Base-by-base conservation (phyloP, 2,797 vertebrate species). In the Xyrichtys novacula region DNA sequence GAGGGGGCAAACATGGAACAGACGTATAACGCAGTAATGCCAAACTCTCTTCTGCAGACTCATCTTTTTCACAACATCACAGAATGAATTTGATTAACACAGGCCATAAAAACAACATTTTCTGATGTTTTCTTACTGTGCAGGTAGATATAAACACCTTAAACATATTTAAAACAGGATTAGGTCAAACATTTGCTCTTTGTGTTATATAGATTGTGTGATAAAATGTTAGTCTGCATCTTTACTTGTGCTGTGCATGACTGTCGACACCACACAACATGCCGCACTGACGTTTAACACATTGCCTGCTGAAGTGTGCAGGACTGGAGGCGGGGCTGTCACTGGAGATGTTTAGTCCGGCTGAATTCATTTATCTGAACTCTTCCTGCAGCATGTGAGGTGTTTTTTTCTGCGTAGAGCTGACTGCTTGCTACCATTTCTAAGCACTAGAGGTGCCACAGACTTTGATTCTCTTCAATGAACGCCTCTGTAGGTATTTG, bases 291-390 rank as follows among this genome's bases (percentile, higher is more conserved):
- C 8, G 36, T 50, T 54, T 36, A 38, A 68, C 44, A 65, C 49
- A 64, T 16, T 49, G 46, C 56, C 53, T 58, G 60, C 14, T 48
- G 46, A 72, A 53, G 65, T 52, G 52, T 71, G 59, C 49, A 58
- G 31, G n/a, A 61, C 49, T 76, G 71, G 29, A 69, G 65, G 69
- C 26, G 31, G 34, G 17, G 47, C 49, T 59, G 40, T 70, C 55
- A 53, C 50, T 50, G 54, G 63, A 63, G 60, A 77, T 64, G 69
- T 60, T 60, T 49, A 77, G 59, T 71, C 34, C 50, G 49, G 44
- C 48, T 63, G 26, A 79, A 71, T 56, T 62, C 2, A 19, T 54
- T 66, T 76, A 48, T 49, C 38, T 78, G 29, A 57, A 65, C 39
- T 49, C 66, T 67, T 54, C 56, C 65, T 49, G 48, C 47, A 65